Conservation (phyloP, 2,888 invertebrate genomes). For the Caenorhabditis sp. region DNA sequence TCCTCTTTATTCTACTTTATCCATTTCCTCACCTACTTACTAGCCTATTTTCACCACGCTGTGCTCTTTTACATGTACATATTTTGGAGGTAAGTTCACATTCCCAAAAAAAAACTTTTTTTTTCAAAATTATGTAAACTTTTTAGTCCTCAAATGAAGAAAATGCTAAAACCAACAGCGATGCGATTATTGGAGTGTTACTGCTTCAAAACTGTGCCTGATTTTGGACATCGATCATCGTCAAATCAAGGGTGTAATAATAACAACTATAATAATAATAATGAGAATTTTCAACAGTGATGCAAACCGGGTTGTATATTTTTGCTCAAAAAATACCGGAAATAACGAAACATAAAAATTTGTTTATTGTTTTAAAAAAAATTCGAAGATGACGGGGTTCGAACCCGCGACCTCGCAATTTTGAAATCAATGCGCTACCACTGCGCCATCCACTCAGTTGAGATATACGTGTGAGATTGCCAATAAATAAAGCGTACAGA, state of each 20-base stretch:
- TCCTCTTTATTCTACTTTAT: conserved; percentile 45
- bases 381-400: no score
- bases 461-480: no score
- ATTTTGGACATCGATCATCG: conserved; percentile 65
- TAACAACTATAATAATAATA: neutral
- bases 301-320: no score
- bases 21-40: conserved; percentile 55
- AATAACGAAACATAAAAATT: no score
- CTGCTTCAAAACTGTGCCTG: conserved; percentile 70
- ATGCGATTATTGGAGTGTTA: conserved; percentile 69
- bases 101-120: neutral
- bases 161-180: conserved; percentile 68
- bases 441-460: no score
- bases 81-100: conserved; percentile 60
- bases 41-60: conserved; percentile 68
- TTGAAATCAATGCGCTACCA: no score
- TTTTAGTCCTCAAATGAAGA: conserved; percentile 70
- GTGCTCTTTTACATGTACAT: conserved; percentile 68
- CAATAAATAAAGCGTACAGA: no score
- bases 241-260: conserved; percentile 38
- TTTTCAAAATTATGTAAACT: no score
- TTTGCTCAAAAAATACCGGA: no score
- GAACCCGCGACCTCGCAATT: no score
- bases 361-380: no score
- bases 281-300: no score